Evolutionary conservation across 2,113 vertebrate genomes (phyloP), one percentile per base, ranked within the genome.

Genomic region (Caranx ignobilis): DNA sequence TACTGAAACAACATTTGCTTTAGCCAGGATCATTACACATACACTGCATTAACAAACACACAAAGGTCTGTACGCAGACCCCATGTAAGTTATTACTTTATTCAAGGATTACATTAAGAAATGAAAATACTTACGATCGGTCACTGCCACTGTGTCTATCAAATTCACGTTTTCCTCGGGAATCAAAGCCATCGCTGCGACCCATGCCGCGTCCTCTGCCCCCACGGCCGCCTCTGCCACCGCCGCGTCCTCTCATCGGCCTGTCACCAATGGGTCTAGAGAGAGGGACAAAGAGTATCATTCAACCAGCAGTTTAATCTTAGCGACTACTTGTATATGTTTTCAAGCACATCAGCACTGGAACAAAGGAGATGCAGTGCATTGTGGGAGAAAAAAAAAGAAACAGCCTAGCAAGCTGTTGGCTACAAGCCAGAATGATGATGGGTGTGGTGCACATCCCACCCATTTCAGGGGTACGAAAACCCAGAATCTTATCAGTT

Each of bases 101-200:
- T n/a, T n/a, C 15, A 35, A 50, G 0, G 2, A 1, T 12, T 8
- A 2, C 2, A 0, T 13, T 13, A 12, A 71, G 43, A 47, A 5
- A 0, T 32, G 54, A 56, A 37, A 31, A 37, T 32, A 96, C 98
- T 97, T 96, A 99, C 98, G 97, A 96, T 96, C 96, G 94, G 94
- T 99, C 98, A 18, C 97, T 99, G 94, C 98, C 98, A 43, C 98
- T 99, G 85, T 99, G 98, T 84, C 98, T 95, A 91, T 99, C 98
- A 79, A 99, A 99, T 94, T 99, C 98, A 43, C 98, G 97, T 32
- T 99, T 99, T 91, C 98, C 98, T 52, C 98, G 94, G 2, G 97
- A 96, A 90, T 99, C 98, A 84, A 99, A 99, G 18, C 98, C 98
- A 41, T 99, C 98, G 2, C 94, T 95, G 88, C 97, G 95, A 83